A percentile compares a stretch with the other conserved stretches of the same genome.
Evolutionary conservation across 2,113 vertebrate species (phyloP).

Genomic region (Callaeas wilsoni): DNA sequence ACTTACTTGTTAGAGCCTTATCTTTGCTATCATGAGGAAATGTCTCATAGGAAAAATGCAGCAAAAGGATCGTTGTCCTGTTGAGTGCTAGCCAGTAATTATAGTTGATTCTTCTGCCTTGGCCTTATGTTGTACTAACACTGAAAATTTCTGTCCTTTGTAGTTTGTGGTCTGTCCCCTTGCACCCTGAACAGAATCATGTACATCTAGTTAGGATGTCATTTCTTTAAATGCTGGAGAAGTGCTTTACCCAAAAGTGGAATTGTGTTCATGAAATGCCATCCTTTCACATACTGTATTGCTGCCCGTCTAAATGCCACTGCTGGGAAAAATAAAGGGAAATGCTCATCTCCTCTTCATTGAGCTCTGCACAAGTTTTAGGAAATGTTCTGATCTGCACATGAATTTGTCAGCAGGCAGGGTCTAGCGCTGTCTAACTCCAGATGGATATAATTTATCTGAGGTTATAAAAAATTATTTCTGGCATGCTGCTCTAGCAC

Average conservation of each 20-base stretch:
- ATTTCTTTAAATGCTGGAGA: neutral
- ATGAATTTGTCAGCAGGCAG: neutral
- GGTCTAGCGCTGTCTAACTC: neutral
- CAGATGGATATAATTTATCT: neutral
- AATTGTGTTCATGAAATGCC: neutral
- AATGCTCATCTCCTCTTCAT: neutral
- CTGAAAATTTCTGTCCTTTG: neutral
- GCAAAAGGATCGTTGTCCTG: neutral
- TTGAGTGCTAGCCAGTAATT: neutral
- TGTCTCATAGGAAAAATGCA: neutral
- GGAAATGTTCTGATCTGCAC: neutral
- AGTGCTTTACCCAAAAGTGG: neutral
- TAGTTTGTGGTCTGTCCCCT: neutral
- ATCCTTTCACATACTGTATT: neutral
- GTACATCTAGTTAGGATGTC: neutral
- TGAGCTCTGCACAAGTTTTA: neutral
- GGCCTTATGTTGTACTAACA: neutral
- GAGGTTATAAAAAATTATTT: neutral
- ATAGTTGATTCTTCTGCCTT: neutral
- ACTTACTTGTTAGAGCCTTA: neutral
- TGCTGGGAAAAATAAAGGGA: neutral
- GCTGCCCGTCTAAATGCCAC: neutral
- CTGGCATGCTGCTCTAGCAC: neutral
- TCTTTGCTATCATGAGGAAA: neutral
- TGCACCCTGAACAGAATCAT: neutral